phyloP scores from a whole-genome alignment of 2,113 vertebrate species.

The Phoenicopterus ruber region DNA sequence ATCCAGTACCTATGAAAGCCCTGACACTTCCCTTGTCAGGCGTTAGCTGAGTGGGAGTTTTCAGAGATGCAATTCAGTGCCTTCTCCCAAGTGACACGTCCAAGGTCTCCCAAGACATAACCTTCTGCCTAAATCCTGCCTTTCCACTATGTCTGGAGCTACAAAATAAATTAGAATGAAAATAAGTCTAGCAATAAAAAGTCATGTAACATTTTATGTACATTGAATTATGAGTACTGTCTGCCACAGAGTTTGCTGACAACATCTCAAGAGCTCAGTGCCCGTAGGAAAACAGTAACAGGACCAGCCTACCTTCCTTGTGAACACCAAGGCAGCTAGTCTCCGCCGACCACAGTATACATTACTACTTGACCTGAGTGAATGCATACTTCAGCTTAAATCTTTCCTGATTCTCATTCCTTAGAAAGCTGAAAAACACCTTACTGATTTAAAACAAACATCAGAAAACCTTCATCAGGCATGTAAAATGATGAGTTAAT shows the following conservation, averaged over 20 bases:
- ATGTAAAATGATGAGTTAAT: neutral
- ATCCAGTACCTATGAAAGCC: neutral
- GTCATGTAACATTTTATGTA: neutral
- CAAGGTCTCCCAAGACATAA: neutral
- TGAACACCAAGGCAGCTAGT: neutral
- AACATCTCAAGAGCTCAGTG: neutral
- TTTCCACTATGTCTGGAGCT: neutral
- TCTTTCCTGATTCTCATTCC: neutral
- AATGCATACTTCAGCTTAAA: neutral
- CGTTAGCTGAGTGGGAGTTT: neutral
- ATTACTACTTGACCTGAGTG: neutral
- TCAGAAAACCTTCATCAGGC: neutral
- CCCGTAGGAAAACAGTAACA: neutral
- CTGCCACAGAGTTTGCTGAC: neutral
- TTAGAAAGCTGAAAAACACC: neutral
- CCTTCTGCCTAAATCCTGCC: neutral
- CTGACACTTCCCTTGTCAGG: neutral
- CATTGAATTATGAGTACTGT: neutral
- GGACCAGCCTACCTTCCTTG: neutral
- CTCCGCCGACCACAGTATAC: neutral
- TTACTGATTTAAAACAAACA: neutral
- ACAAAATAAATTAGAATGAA: neutral
- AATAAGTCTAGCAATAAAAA: neutral
- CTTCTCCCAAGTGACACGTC: neutral
- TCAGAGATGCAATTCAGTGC: neutral